Percentiles rank a stretch among this genome's conserved stretches.
Evolutionary conservation across 2,797 vertebrate genomes (phyloP).

Genomic region (Hyperoplus immaculatus): DNA sequence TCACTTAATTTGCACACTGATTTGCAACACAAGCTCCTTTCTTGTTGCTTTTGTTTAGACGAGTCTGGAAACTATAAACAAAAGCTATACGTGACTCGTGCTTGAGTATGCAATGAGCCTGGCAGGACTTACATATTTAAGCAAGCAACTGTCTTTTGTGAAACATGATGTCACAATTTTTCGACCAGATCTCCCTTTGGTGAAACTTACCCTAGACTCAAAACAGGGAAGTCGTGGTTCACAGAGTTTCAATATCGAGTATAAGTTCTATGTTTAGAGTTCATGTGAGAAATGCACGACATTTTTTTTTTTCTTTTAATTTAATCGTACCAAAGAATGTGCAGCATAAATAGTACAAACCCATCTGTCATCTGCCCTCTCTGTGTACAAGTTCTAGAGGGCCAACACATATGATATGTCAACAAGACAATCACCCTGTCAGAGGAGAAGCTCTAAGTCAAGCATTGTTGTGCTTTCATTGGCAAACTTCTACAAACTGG

Average conservation of each 20-base stretch:
- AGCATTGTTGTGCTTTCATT: neutral
- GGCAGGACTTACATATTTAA: neutral
- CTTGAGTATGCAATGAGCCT: neutral
- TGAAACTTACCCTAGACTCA: neutral
- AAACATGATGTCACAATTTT: neutral
- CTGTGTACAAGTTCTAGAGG: neutral
- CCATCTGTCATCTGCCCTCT: neutral
- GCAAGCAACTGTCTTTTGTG: neutral
- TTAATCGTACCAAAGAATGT: neutral
- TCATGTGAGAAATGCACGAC: neutral
- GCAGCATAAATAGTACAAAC: neutral
- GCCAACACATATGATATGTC: neutral
- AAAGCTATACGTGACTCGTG: neutral
- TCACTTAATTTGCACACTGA: neutral
- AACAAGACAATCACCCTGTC: neutral
- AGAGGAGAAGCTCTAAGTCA: neutral
- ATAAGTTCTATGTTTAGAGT: neutral
- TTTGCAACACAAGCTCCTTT: constrained; percentile 3
- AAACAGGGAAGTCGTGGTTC: neutral
- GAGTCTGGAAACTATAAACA: neutral
- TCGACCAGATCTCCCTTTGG: neutral
- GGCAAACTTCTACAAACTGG: neutral
- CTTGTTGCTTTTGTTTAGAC: neutral
- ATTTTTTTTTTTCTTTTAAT: too few relatives aligned
- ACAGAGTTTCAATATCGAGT: neutral